Base-by-base conservation (phyloP, 2,888 invertebrate species). In the Thymelicus lineola region DNA sequence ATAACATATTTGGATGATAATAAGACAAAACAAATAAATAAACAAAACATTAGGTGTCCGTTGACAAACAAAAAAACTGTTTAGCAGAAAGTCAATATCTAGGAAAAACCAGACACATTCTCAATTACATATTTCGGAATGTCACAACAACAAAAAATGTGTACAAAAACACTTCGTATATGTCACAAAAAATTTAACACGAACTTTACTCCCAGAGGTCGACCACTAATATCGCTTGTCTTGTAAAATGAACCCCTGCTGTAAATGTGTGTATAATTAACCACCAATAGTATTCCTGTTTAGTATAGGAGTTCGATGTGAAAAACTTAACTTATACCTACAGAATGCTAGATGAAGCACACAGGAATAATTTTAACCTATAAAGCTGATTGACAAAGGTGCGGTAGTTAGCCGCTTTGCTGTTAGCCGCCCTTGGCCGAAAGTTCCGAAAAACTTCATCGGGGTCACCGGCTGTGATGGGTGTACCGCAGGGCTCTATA, bases 61-160 rank as follows among this genome's bases (percentile, higher is more conserved):
- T 9, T 50, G 7, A 50, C 28, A 10, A 3, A 6, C 7, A 7
- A 50, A 17, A 15, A 50, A 50, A 50, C 48, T 50, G 17, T 17
- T 50, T 50, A 50, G 48, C 48, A 2, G 48, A 50, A 50, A 15
- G 17, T 7, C 9, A 50, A 50, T 42, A 50, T 55, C n/a, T 0
- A 61, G n/a, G 15, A 36, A 36, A 50, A 62, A 53, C 17, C 38
- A 7, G 20, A 17, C 15, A 48, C 50, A 63, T 50, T 46, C 20
- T 60, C 66, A 66, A 59, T 66, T 66, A n/a, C n/a, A n/a, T n/a
- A 59, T 42, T 38, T 20, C 50, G 59, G 66, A 66, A 60, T 66
- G 59, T 60, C 66, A 66, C 59, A 50, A 66, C 66, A 50, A 60
- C 50, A 38, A 66, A 66, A 66, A 66, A 38, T 50, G 20, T 28